These are phyloP conservation scores for Burhinus oedicnemus DNA, from an alignment of 2,113 vertebrate genomes.

Conservation along the genomic window DNA sequence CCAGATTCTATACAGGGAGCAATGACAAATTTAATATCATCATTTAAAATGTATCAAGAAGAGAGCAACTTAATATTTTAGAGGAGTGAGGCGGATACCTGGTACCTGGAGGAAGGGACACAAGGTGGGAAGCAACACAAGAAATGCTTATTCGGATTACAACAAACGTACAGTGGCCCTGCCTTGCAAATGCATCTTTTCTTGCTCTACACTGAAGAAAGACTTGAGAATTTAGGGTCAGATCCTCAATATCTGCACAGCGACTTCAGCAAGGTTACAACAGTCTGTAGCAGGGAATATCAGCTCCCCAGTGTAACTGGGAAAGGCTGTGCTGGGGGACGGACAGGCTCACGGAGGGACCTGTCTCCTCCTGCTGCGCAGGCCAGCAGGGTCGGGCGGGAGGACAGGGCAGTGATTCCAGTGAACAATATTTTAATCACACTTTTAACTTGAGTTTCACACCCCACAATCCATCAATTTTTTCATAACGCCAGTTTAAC, in stretches of 20 bases:
- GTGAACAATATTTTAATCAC: not conserved
- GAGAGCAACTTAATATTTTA: not conserved
- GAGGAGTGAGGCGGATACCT: not conserved
- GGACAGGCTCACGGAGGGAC: not conserved
- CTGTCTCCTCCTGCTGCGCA: not conserved
- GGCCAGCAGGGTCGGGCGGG: not conserved
- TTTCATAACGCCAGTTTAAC: not conserved
- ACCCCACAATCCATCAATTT: not conserved
- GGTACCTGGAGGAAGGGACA: not conserved
- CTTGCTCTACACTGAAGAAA: not conserved
- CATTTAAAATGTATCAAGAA: not conserved
- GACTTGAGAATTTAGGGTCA: not conserved
- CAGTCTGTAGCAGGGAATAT: not conserved
- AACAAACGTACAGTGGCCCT: rapidly evolving
- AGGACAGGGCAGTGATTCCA: rapidly evolving
- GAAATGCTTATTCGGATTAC: not conserved
- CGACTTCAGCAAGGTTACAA: not conserved
- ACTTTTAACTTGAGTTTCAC: not conserved
- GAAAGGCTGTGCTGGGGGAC: not conserved
- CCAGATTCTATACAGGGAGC: not conserved
- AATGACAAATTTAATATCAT: not conserved
- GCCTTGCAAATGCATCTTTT: not conserved
- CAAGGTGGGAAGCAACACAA: not conserved
- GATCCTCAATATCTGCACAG: not conserved
- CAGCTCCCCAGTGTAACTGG: not conserved